Percentiles rank a stretch among this genome's conserved stretches.
Evolutionary conservation across 2,113 vertebrate genomes (phyloP).

Genomic region (Myrmophylax atrothorax): DNA sequence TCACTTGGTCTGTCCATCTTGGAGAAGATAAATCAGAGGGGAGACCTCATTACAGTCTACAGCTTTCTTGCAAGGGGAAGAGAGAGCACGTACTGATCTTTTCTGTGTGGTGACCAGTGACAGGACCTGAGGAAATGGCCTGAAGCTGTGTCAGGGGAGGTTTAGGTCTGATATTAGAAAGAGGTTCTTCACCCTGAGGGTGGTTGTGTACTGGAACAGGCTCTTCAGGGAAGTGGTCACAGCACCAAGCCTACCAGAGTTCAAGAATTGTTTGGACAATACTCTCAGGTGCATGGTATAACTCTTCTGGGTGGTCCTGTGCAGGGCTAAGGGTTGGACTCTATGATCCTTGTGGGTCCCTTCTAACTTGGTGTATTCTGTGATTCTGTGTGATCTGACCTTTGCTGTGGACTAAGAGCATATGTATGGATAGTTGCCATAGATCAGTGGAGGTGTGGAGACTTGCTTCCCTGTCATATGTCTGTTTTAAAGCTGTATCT

Average conservation of each 20-base stretch:
- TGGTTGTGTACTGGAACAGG: background rate
- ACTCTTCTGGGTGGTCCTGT: background rate
- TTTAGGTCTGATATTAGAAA: background rate
- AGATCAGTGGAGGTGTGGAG: background rate
- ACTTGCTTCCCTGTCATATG: background rate
- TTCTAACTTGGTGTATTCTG: background rate
- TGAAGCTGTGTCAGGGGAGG: background rate
- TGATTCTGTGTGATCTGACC: background rate
- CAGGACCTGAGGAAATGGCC: background rate
- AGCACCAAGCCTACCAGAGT: background rate
- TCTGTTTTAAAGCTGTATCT: background rate
- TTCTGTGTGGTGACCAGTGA: background rate
- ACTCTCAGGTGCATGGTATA: background rate
- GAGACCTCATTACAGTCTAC: background rate
- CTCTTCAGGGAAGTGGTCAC: background rate
- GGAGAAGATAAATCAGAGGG: background rate
- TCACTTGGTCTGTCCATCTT: background rate
- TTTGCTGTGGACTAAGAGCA: background rate
- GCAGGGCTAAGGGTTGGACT: background rate
- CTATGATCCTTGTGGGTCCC: background rate
- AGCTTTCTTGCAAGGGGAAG: background rate
- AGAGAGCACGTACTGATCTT: background rate
- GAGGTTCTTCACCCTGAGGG: background rate
- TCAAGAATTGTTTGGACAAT: background rate
- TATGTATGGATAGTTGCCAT: background rate